phyloP scores from a whole-genome alignment of 2,888 invertebrate species.

The Leucophenga maculata region DNA sequence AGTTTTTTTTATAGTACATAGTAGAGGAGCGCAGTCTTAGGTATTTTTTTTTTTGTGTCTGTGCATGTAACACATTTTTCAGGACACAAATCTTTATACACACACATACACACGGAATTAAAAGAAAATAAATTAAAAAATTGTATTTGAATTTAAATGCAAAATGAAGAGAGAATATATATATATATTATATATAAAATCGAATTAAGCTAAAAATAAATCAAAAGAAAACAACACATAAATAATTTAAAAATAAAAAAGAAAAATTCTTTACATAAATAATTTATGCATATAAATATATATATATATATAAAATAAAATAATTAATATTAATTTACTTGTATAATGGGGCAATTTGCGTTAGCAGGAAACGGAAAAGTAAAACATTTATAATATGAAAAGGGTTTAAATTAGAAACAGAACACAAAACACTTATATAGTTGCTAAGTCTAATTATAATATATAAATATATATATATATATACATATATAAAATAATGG shows the following conservation, averaged over 20 bases:
- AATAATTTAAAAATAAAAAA: neutral
- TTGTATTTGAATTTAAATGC: constrained; percentile 15
- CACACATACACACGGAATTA: neutral
- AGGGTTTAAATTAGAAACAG: constrained; percentile 41
- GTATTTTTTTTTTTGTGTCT: constrained; percentile 2
- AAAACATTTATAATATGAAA: constrained; percentile 14
- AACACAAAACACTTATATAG: constrained; percentile 58
- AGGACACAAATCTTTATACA: constrained; percentile 16
- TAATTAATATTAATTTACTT: constrained; percentile 9
- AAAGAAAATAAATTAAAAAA: constrained; percentile 4
- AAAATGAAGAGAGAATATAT: neutral
- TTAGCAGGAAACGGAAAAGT: constrained; percentile 23
- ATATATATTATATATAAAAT: constrained; percentile 19
- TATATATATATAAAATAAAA: constrained; percentile 39
- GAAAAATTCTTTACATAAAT: constrained; percentile 38
- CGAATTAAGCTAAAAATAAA: constrained; percentile 13
- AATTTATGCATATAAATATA: constrained; percentile 42
- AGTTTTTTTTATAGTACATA: constrained; percentile 1
- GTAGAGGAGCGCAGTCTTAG: neutral
- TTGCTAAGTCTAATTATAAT: constrained; percentile 50
- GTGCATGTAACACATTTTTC: constrained; percentile 19
- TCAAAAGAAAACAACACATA: neutral
- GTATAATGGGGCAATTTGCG: constrained; percentile 20
- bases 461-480: constrained; percentile 22
- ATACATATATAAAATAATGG: constrained; percentile 40